Evolutionary conservation across 2,113 vertebrate genomes (phyloP).

Genomic region (Rhinichthys klamathensis): DNA sequence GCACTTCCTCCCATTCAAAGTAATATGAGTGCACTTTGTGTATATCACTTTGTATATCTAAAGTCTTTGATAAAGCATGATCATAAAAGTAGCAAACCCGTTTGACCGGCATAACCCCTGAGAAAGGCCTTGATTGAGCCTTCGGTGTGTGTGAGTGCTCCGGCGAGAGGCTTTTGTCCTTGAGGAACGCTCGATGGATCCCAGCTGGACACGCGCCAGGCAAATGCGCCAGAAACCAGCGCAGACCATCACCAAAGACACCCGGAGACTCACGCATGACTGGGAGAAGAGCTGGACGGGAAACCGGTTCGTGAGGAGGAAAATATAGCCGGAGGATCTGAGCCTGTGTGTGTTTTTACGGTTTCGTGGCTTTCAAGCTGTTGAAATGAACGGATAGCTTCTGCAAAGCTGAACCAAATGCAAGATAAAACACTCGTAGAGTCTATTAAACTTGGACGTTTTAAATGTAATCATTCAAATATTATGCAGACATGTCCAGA

Average conservation of each 20-base stretch:
- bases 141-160: constrained; percentile 27
- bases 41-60: no score
- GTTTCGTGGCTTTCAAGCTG: not conserved
- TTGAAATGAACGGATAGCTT: not conserved
- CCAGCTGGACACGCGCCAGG: constrained; percentile 31
- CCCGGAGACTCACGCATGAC: not conserved
- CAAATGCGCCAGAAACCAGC: constrained; percentile 5
- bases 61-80: not conserved
- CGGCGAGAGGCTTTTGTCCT: constrained; percentile 47
- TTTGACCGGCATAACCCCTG: not conserved
- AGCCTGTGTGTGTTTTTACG: not conserved
- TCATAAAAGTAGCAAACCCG: not conserved
- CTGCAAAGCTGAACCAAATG: constrained; percentile 2
- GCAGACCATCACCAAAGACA: constrained; percentile 12
- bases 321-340: not conserved
- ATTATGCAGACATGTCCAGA: not conserved
- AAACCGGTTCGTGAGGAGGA: not conserved
- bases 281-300: not conserved
- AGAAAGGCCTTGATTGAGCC: constrained; percentile 41
- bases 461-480: not conserved
- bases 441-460: constrained; percentile 4
- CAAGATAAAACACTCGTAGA: not conserved
- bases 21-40: not conserved
- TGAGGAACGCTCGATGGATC: constrained; percentile 47
- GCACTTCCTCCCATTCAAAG: not conserved